A percentile compares a stretch with the other conserved stretches of the same genome.
Conservation (phyloP, 2,797 vertebrate genomes). For the Falco novaeseelandiae region DNA sequence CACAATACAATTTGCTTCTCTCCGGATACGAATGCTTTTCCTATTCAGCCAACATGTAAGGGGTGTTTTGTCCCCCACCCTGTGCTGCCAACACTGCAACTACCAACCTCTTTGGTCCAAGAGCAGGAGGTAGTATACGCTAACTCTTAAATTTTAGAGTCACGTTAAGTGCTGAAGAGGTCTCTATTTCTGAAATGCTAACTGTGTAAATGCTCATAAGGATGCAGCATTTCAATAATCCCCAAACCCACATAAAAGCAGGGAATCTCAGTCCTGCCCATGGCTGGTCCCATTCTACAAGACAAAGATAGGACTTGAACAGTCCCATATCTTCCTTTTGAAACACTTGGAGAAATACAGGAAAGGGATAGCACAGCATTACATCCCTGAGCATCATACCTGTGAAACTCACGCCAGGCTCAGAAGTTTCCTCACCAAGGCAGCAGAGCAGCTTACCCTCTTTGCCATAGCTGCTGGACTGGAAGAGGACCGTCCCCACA, state of each 20-base stretch:
- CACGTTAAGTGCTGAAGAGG: not conserved
- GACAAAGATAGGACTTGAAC: not conserved
- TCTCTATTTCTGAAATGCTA: not conserved
- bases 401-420: slow-evolving; percentile 30
- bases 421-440: slow-evolving; percentile 59
- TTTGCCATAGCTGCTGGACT: slow-evolving; percentile 84
- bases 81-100: not conserved
- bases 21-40: slow-evolving; percentile 46
- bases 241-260: not conserved
- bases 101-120: not conserved
- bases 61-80: not conserved
- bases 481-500: slow-evolving; percentile 81
- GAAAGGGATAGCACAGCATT: not conserved
- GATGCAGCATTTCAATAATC: not conserved
- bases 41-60: not conserved
- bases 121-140: not conserved
- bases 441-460: slow-evolving; percentile 74
- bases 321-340: not conserved
- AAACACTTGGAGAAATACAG: not conserved
- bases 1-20: slow-evolving; percentile 12
- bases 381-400: slow-evolving; percentile 46
- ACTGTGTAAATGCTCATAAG: not conserved
- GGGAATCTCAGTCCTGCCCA: not conserved
- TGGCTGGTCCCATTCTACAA: not conserved
- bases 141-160: not conserved